Base-by-base conservation (phyloP, 1,140 invertebrate genomes). In the Nephila pilipes region DNA sequence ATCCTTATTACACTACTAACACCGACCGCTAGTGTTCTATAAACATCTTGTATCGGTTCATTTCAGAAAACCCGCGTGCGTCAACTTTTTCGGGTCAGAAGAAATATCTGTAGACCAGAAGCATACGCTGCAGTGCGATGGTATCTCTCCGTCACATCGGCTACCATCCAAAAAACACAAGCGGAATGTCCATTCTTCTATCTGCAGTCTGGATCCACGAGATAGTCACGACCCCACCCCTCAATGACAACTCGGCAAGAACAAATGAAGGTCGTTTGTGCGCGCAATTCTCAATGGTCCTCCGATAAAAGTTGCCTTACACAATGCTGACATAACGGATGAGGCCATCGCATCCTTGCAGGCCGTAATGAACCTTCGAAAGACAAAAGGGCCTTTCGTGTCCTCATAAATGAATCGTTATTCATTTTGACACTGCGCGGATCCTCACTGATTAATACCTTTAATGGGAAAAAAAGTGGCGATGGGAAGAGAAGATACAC, bases 241-340 rank as follows among this genome's bases (percentile, higher is more conserved):
- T 75, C 69, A 75, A 32, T 75, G 69, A 75, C 69, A 75, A 16
- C 69, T 1, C 5, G 16, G 69, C 14, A 18, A 18, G 32, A 75
- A 75, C 69, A 75, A 75, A 75, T 36, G 69, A 75, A 75, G 69
- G 69, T 75, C 69, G 69, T 18, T 36, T 29, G 25, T 18, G 1
- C 29, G 25, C 14, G 69, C 32, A 36, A 32, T 18, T 36, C 69
- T 32, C 69, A 16, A 75, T 32, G 69, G 29, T 14, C 63, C 22
- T n/a, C n/a, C 10, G 25, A 65, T 25, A 63, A 63, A 25, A 63
- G 25, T 22, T 25, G 5, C 25, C 25, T 65, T 25, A 12, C 63
- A 75, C 69, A 75, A 75, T 75, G 58, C 58, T 60, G 69, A 75
- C 69, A 75, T 75, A 75, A 75, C 69, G 18, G 69, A 36, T 32